Base-by-base conservation (phyloP, 2,113 vertebrate species). In the Burhinus bistriatus region DNA sequence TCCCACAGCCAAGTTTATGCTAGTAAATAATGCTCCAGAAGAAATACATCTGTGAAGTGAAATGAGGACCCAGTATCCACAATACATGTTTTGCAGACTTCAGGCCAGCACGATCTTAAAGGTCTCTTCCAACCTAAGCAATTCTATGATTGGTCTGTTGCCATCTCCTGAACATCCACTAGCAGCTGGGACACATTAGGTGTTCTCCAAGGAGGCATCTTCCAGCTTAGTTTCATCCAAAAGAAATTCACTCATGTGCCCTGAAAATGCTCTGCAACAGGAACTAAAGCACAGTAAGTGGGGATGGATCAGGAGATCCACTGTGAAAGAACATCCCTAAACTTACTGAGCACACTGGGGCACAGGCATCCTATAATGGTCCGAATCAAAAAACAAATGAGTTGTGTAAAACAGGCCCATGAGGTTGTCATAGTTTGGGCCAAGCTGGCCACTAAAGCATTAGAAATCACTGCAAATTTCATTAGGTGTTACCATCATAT, bases 331-430 rank as follows among this genome's bases (percentile, higher is more conserved):
- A 61, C 26, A 80, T 15, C 54, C 38, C 54, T 59, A 32, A 79
- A 12, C 11, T 69, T n/a, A 47, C 0, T 0, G 2, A 80, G 36
- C 62, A 40, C 57, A 19, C 47, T n/a, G 62, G 27, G 36, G 25
- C 40, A 55, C n/a, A 14, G 18, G 14, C 18, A n/a, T 15, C 17
- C 20, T 65, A 3, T 58, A 42, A 78, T 6, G 14, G 32, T 55
- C 57, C 14, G 6, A 66, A 70, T 25, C 55, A 25, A 65, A 45
- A 78, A n/a, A 13, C 10, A 4, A 45, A 70, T 5, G 22, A 73
- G 14, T 27, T 69, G 38, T 12, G 34, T 44, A 82, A 73, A 68
- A 76, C 22, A 86, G 20, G 42, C 9, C 21, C 32, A 5, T 21
- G 58, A 83, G 26, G 15, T 16, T 36, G 58, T 61, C 6, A 6